These are phyloP conservation scores for Clarias platycephalus DNA, from an alignment of 2,797 vertebrate genomes.

Conservation along the genomic window DNA sequence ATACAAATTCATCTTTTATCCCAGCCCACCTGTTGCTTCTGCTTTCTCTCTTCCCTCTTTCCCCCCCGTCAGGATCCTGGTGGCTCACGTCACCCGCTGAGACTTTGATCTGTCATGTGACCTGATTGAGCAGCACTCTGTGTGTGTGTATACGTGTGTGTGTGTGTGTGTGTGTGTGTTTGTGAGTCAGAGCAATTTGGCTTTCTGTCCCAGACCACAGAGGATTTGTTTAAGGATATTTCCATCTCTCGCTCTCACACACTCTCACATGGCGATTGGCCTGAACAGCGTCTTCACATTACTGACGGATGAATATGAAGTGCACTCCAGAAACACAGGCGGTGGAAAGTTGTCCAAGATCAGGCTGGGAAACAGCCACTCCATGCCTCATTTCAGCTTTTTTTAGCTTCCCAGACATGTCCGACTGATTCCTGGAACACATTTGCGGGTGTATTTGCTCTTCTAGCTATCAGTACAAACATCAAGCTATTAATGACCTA, in stretches of 20 bases:
- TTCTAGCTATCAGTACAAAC: neutral
- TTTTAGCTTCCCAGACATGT: constrained; percentile 24
- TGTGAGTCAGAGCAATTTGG: neutral
- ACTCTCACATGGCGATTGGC: constrained; percentile 12
- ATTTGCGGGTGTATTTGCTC: neutral
- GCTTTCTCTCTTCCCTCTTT: constrained; percentile 61
- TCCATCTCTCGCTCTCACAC: constrained; percentile 20
- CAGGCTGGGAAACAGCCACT: constrained; percentile 6
- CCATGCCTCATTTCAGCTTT: constrained; percentile 7
- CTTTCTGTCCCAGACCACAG: constrained; percentile 32
- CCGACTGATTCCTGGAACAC: constrained; percentile 26
- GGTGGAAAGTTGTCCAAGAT: constrained; percentile 13
- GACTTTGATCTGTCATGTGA: constrained; percentile 69
- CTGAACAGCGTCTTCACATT: constrained; percentile 23
- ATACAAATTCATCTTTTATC: constrained; percentile 69
- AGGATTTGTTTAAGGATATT: constrained; percentile 18
- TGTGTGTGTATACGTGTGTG: neutral
- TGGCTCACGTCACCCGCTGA: constrained; percentile 54
- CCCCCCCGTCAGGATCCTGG: constrained; percentile 53
- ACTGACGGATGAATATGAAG: constrained; percentile 2
- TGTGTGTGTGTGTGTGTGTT: neutral
- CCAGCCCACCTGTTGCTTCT: constrained; percentile 72
- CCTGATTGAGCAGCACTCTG: constrained; percentile 40
- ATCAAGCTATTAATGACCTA: neutral
- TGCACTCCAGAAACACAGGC: constrained; percentile 16